Evolutionary conservation across 2,888 invertebrate genomes (phyloP).

Genomic region (Tineola bisselliella): DNA sequence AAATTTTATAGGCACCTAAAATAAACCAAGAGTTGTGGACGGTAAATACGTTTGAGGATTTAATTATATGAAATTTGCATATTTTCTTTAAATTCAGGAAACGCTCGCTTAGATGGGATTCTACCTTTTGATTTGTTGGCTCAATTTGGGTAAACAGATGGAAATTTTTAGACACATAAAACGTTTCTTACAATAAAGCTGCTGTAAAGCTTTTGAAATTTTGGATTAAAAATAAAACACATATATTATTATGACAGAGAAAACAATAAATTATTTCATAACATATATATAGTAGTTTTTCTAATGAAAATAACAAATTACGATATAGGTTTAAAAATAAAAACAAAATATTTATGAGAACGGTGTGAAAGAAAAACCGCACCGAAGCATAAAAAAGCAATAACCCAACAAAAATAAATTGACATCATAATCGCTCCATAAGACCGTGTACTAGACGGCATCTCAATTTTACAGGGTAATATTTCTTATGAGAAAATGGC

Average conservation of each 20-base stretch:
- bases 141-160: neutral
- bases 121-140: constrained; percentile 14
- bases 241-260: no score
- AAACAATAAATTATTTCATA: no score
- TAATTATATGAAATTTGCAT: constrained; percentile 52
- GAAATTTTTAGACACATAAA: neutral
- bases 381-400: constrained; percentile 1
- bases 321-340: neutral
- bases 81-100: constrained; percentile 31
- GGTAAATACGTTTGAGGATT: constrained; percentile 38
- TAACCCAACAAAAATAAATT: constrained; percentile 7
- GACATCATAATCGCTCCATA: constrained; percentile 3
- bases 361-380: neutral
- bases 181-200: no score
- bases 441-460: neutral
- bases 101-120: constrained; percentile 3
- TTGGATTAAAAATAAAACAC: no score
- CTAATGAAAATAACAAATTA: neutral
- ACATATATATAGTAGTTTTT: no score
- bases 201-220: no score
- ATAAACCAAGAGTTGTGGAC: neutral
- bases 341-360: neutral
- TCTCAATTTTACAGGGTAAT: constrained; percentile 11
- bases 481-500: constrained; percentile 8
- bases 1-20: neutral